phyloP scores from a whole-genome alignment of 2,113 vertebrate genomes.

The Falcunculus frontatus region DNA sequence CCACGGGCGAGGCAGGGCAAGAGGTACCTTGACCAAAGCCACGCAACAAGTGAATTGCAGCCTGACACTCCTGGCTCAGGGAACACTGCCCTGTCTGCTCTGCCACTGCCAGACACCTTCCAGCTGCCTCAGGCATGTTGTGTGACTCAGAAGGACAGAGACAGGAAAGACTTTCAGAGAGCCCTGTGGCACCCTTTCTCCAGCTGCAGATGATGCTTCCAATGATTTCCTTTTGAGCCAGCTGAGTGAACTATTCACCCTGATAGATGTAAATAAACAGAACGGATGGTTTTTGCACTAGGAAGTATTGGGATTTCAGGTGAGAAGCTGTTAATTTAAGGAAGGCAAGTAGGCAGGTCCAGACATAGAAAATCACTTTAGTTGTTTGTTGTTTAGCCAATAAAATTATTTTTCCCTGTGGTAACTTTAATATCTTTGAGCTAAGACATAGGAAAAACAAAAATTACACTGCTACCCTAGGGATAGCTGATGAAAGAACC shows the following conservation, averaged over 20 bases:
- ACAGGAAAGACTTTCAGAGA: background rate
- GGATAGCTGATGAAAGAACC: background rate
- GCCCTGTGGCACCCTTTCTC: background rate
- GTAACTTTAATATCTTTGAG: background rate
- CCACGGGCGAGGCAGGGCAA: background rate
- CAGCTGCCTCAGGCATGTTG: accelerated
- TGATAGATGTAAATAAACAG: background rate
- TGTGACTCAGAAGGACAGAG: background rate
- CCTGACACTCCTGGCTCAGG: background rate
- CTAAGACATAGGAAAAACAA: background rate
- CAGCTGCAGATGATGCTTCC: background rate
- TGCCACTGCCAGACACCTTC: background rate
- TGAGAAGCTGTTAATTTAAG: slow-evolving; percentile 1
- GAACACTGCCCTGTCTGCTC: background rate
- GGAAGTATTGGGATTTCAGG: background rate
- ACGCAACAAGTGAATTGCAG: background rate
- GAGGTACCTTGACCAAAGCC: background rate
- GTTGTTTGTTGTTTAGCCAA: background rate
- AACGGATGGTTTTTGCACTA: background rate
- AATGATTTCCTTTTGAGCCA: background rate
- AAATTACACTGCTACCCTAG: background rate
- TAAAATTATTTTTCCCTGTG: background rate
- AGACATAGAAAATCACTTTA: background rate
- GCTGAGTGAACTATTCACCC: background rate
- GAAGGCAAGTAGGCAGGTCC: background rate